Conservation (phyloP, 2,797 vertebrate genomes). For the Poliocrania exsul region DNA sequence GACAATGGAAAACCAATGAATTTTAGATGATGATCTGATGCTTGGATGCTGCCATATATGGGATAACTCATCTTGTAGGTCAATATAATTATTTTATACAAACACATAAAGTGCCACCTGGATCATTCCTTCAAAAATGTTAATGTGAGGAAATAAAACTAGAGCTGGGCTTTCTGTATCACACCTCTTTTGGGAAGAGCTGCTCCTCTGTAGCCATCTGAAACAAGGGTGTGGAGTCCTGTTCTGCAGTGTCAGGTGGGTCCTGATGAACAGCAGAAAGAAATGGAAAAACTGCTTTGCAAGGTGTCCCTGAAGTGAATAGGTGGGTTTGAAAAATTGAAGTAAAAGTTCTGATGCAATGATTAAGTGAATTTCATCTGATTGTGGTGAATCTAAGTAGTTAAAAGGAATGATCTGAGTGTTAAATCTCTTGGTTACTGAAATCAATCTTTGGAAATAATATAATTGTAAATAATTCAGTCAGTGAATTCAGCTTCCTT, state of each 20-base stretch:
- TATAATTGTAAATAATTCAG: neutral
- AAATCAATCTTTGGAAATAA: neutral
- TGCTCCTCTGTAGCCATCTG: neutral
- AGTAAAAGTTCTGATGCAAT: neutral
- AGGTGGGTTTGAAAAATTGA: neutral
- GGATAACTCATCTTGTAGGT: neutral
- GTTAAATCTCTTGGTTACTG: neutral
- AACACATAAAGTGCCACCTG: neutral
- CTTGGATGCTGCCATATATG: neutral
- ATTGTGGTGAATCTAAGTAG: neutral
- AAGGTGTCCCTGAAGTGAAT: neutral
- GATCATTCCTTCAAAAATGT: neutral
- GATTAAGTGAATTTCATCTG: neutral
- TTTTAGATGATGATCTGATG: neutral
- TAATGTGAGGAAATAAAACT: neutral
- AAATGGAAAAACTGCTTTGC: neutral
- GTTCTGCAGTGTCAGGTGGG: rapidly evolving
- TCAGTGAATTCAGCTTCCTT: neutral
- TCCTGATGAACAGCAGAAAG: neutral
- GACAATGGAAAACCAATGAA: neutral
- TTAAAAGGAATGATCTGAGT: neutral
- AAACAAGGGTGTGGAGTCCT: rapidly evolving
- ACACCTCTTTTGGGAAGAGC: neutral
- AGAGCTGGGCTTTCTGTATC: neutral
- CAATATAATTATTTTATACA: neutral